Base-by-base conservation (phyloP, 92 coral and sea anemone genomes). In the Phenganax marumi region DNA sequence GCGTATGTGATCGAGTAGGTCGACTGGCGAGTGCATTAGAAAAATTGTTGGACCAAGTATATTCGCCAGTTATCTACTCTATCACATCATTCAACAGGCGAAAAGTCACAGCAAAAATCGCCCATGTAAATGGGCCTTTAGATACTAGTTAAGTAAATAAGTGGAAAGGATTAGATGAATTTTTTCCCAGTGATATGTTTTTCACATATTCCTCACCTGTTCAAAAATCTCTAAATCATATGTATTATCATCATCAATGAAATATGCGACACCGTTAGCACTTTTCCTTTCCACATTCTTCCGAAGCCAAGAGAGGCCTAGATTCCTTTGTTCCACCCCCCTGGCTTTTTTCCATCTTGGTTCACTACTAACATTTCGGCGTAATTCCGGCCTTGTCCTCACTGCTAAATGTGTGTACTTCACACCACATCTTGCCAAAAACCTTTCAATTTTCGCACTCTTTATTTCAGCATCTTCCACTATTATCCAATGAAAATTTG, bases 191-290 rank as follows among this genome's bases (percentile, higher is more conserved):
- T 13, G 4, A 11, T 13, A 16, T 66, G 16, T 39, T 4, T 13
- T 39, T 11, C 5, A 24, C 6, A 0, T 65, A 71, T 50, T 64
- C 26, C 93, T 75, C 55, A 95, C 98, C 92, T 93, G 97, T 70
- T 95, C 93, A 90, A 95, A 95, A 77, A 95, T 82, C 65, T 83
- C 91, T 21, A 95, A 63, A 83, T 95, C 96, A 82, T 95, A 95
- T 10, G 98, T 95, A 66, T 95, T 95, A 50, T 95, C 98, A 86
- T 95, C 98, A 84, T 95, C 98, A 65, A 93, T 97, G 87, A 95
- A 92, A 80, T 95, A 95, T 14, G 92, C 92, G 33, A 95, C 97
- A 43, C 96, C 98, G 43, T 84, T 85, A 70, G 82, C 68, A 24
- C 65, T 68, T 49, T 60, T 48, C 9, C 76, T 53, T 24, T 77